Base-by-base conservation (phyloP, 2,888 invertebrate genomes). In the Argyra leucocephala region DNA sequence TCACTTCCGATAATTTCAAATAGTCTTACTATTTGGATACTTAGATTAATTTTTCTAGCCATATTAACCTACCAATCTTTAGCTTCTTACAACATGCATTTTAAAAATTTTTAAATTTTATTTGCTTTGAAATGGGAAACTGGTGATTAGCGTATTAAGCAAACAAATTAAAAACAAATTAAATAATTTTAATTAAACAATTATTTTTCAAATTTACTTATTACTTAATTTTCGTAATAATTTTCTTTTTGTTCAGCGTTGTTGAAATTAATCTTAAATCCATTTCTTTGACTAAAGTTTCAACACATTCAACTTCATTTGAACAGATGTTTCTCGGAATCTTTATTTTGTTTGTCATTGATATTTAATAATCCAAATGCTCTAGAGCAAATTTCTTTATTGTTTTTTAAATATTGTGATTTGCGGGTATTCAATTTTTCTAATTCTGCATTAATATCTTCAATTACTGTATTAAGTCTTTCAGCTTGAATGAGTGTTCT, bases 381-480 rank as follows among this genome's bases (percentile, higher is more conserved):
- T 69, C 79, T 80, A 5, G 78, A 69, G 72, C 77, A 77, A 31
- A 81, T 77, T 57, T 77, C 75, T 1, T 74, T 72, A 22, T 76
- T 74, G 1, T 70, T 67, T 61, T 78, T 74, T 21, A 76, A 74
- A n/a, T 77, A 76, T 1, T 76, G 76, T 71, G 80, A 80, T 65
- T 82, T 82, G 22, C 80, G 76, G 12, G 80, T 73, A 68, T 75
- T 79, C 4, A 83, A 75, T 22, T 80, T 71, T 15, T 81, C 73
- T 48, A 86, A 78, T 78, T 88, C 87, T 3, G 78, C 76, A 26
- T 80, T 75, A 23, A 88, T 83, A 22, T 82, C 82, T 9, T 76
- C 72, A 73, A 83, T 84, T 7, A 79, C 76, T 0, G 87, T 86
- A 67, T 83, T 80, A 36, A 85, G 69, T 63, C 74, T 75, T 31